These are phyloP conservation scores for Carposina sasakii DNA, from an alignment of 1,140 invertebrate genomes.

Conservation along the genomic window DNA sequence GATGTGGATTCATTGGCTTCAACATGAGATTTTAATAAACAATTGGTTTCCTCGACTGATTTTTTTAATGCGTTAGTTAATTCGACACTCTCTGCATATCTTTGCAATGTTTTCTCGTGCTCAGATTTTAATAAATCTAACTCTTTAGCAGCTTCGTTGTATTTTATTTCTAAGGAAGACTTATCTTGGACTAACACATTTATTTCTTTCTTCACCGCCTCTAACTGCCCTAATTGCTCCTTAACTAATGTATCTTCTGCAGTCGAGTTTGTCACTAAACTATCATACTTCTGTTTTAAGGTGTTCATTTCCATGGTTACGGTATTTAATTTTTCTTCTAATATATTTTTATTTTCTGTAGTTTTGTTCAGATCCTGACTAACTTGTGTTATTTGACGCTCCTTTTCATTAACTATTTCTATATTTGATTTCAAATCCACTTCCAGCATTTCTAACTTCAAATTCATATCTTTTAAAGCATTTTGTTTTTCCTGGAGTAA, in stretches of 20 bases:
- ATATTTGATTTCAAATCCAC: conserved; percentile 65
- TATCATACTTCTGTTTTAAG: conserved; percentile 61
- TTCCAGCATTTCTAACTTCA: conserved; percentile 64
- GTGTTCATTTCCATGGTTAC: conserved; percentile 38
- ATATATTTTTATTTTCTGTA: conserved; percentile 58
- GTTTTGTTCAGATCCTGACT: conserved; percentile 70
- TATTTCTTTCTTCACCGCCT: conserved; percentile 51
- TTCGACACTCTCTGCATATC: conserved; percentile 37
- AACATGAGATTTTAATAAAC: conserved; percentile 63
- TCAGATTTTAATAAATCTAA: conserved; percentile 59
- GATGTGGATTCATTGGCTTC: conserved; percentile 66
- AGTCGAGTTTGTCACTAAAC: conserved; percentile 52
- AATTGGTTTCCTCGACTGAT: conserved; percentile 49
- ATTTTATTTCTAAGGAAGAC: conserved; percentile 42
- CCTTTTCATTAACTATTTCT: conserved; percentile 66
- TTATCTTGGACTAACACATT: conserved; percentile 45
- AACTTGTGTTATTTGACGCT: conserved; percentile 67
- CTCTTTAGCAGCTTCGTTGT: conserved; percentile 51
- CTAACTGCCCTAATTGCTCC: conserved; percentile 53
- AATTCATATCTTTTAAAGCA: conserved; percentile 55
- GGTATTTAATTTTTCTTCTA: conserved; percentile 62
- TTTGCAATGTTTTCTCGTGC: conserved; percentile 29
- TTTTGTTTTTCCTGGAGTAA: conserved; percentile 61
- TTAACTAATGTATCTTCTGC: conserved; percentile 57
- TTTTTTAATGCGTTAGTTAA: conserved; percentile 39